Evolutionary conservation across 2,797 vertebrate species (phyloP).

Genomic region (Myotis daubentonii): DNA sequence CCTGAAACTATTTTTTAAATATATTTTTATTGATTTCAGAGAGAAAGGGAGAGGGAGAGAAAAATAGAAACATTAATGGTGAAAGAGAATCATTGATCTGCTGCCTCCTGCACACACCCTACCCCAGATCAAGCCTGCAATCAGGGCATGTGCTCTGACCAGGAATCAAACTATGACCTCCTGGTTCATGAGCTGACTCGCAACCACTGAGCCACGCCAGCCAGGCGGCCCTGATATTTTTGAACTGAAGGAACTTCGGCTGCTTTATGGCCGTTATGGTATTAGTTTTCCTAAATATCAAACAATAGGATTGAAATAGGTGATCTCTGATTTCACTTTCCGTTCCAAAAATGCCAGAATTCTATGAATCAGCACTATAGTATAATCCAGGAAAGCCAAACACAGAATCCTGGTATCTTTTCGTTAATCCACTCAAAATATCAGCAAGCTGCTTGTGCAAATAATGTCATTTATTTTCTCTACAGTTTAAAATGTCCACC

Average conservation of each 20-base stretch:
- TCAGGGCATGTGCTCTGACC: too few relatives aligned
- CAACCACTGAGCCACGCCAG: too few relatives aligned
- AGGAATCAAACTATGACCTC: too few relatives aligned
- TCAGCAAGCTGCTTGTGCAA: conserved; percentile 38
- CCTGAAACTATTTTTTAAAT: not conserved
- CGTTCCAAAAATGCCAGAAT: not conserved
- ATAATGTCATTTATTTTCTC: conserved; percentile 49
- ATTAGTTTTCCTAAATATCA: conserved; percentile 23
- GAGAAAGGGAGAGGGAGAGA: too few relatives aligned
- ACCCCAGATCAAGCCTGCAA: too few relatives aligned
- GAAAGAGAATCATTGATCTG: too few relatives aligned
- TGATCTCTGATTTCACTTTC: conserved; percentile 13
- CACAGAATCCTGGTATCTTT: not conserved
- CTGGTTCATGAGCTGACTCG: too few relatives aligned
- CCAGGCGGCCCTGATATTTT: not conserved
- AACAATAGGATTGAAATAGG: not conserved
- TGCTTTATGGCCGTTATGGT: not conserved
- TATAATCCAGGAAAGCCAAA: not conserved
- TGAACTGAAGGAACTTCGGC: not conserved
- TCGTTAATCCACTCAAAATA: conserved; percentile 51
- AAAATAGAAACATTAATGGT: too few relatives aligned
- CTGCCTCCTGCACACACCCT: too few relatives aligned
- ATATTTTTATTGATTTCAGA: too few relatives aligned
- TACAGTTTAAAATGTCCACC: conserved; percentile 13
- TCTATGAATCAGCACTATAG: not conserved